These are phyloP conservation scores for Smittia sp. DNA, from an alignment of 2,888 invertebrate genomes.

Conservation along the genomic window DNA sequence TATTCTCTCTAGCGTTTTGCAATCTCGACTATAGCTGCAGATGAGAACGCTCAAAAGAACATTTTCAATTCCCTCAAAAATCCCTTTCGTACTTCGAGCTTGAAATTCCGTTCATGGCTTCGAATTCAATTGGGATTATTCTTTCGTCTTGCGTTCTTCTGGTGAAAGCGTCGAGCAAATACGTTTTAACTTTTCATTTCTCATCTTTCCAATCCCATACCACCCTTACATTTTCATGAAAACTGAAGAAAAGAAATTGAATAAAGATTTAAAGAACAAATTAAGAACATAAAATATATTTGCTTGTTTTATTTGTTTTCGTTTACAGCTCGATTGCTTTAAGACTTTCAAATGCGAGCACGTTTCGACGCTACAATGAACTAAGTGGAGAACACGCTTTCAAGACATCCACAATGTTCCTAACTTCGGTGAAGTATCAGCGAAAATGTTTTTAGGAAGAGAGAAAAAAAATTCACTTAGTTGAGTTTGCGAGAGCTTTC, in stretches of 20 bases:
- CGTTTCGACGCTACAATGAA: not conserved
- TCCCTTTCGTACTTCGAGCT: not conserved
- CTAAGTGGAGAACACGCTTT: not conserved
- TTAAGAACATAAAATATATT: constrained; percentile 4
- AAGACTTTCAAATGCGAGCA: not conserved
- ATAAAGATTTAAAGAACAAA: not conserved
- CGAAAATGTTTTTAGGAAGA: no score
- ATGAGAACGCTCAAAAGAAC: not conserved
- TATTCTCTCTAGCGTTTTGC: not conserved
- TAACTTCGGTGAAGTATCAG: not conserved
- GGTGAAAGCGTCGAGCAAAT: not conserved
- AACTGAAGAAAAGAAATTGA: not conserved
- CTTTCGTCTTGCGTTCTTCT: not conserved
- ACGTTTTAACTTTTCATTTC: not conserved
- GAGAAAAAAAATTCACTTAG: no score
- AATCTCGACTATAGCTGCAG: not conserved
- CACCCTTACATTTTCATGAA: not conserved
- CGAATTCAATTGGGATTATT: not conserved
- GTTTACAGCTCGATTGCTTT: not conserved
- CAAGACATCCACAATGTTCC: not conserved
- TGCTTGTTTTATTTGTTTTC: not conserved
- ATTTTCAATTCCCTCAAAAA: not conserved
- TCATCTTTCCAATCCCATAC: not conserved
- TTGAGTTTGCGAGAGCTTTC: no score
- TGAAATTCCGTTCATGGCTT: not conserved